Base-by-base conservation (phyloP, 2,797 vertebrate species). In the Coregonus suidteri region DNA sequence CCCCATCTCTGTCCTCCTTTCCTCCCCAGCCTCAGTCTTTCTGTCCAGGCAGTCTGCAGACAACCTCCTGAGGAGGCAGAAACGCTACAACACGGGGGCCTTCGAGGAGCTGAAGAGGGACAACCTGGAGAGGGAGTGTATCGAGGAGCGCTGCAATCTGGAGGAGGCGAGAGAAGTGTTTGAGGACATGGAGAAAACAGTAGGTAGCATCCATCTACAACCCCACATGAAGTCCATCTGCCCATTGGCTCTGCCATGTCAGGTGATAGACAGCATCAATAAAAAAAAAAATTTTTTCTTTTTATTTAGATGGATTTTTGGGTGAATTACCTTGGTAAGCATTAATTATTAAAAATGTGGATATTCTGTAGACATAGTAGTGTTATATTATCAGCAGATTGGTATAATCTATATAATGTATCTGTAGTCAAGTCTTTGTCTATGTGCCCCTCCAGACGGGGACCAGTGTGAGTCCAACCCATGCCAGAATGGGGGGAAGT, bases 141-240 rank as follows among this genome's bases (percentile, higher is more conserved):
- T 13, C 0, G 98, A 99, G 87, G 98, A 99, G 88, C 72, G 4
- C 13, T 99, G 98, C 76, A 82, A 51, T 56, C 94, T 92, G 65
- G 98, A 99, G 84, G 98, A 99, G 90, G 98, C 96, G 62, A 92
- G 96, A 79, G 98, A 99, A 87, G 92, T 95, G 75, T 99, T 98
- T 85, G 98, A 99, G 86, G 87, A 99, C 3, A 82, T 92, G 0
- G 95, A 96, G 79, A 91, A 92, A 91, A 96, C 97, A 0, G 98
- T 99, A 94, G 37, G 92, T 20, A 51, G 5, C 15, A 25, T 47
- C 14, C 25, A n/a, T 3, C 30, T 34, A 16, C 1, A 1, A 5
- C 5, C 0, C 30, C 52, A 53, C 69, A 68, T 15, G n/a, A 6
- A 67, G 35, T 51, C 56, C 56, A 62, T 20, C 56, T 62, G 18